A percentile compares a stretch with the other conserved stretches of the same genome.
Evolutionary conservation across 2,888 invertebrate species (phyloP).

Genomic region (Neria commutata): DNA sequence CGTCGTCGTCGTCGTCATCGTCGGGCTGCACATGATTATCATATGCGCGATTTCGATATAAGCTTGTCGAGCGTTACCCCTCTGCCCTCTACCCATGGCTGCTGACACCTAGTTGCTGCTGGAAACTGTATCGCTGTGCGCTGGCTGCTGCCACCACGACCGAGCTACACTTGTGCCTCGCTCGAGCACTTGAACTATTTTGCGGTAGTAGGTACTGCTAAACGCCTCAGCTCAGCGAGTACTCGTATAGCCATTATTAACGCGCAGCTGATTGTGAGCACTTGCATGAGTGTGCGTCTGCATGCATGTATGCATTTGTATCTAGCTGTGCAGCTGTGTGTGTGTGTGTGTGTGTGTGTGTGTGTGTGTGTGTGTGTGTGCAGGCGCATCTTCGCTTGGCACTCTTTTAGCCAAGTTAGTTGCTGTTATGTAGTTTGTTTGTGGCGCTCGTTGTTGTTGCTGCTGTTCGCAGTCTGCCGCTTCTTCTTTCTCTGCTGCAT

Average conservation of each 20-base stretch:
- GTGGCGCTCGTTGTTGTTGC: slow-evolving; percentile 2
- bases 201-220: too few species aligned
- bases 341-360: too few species aligned
- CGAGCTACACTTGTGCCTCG: slow-evolving; percentile 21
- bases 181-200: too few species aligned
- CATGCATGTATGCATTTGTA: slow-evolving; percentile 47
- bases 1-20: too few species aligned
- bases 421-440: slow-evolving; percentile 27
- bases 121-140: slow-evolving; percentile 12
- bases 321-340: too few species aligned
- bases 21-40: too few species aligned
- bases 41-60: too few species aligned
- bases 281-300: slow-evolving; percentile 52
- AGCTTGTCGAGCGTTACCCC: too few species aligned
- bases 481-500: slow-evolving; percentile 20
- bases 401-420: slow-evolving; percentile 47
- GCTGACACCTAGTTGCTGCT: slow-evolving; percentile 12
- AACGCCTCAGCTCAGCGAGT: too few species aligned
- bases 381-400: slow-evolving; percentile 36
- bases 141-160: slow-evolving; percentile 20
- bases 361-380: neutral
- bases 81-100: neutral
- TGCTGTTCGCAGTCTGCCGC: slow-evolving; percentile 16
- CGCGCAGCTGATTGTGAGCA: slow-evolving; percentile 53
- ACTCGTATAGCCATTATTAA: slow-evolving; percentile 56